Base-by-base conservation (phyloP, 2,888 invertebrate species). In the Drosophila putrida region DNA sequence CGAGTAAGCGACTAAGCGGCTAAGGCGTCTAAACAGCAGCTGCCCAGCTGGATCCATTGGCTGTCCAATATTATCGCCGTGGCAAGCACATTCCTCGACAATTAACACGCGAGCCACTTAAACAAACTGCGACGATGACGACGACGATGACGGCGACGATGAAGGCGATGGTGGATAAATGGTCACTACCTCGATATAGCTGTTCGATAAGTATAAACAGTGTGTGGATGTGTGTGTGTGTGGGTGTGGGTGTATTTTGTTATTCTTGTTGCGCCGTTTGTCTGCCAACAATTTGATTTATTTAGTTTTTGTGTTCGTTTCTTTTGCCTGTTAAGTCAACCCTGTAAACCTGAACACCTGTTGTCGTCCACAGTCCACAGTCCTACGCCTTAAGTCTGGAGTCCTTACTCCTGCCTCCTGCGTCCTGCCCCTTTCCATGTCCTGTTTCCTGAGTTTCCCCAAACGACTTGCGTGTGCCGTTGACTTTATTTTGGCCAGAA, bases 51-150 rank as follows among this genome's bases (percentile, higher is more conserved):
- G 39, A 35, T 49, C 35, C 55, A 38, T 58, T 64, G 54, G 51
- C 49, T 54, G 41, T 38, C 43, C 57, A 38, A 58, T 84, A 80
- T 75, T 70, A 76, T 65, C 76, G 76, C 77, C 82, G 76, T 86
- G 87, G 71, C 78, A 70, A 69, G 71, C 81, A 87, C 89, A 90
- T 85, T 85, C 89, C 87, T 36, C 79, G 90, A 86, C 90, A 86
- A 90, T 86, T 86, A 86, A 89, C 86, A 86, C 86, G 86, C 86
- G 77, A 86, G 73, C 77, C 90, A 86, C 88, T 90, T 90, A 73
- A 89, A 69, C 82, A 75, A 87, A 90, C 89, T 67, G 85, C 87
- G 82, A 49, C 69, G 38, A 58, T 55, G 51, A 39, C 59, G 25
- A 54, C 11, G 78, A 49, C 57, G 65, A 64, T 63, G 80, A 68